Conservation (phyloP, 2,113 vertebrate species). For the Sinocyclocheilus anshuiensis region DNA sequence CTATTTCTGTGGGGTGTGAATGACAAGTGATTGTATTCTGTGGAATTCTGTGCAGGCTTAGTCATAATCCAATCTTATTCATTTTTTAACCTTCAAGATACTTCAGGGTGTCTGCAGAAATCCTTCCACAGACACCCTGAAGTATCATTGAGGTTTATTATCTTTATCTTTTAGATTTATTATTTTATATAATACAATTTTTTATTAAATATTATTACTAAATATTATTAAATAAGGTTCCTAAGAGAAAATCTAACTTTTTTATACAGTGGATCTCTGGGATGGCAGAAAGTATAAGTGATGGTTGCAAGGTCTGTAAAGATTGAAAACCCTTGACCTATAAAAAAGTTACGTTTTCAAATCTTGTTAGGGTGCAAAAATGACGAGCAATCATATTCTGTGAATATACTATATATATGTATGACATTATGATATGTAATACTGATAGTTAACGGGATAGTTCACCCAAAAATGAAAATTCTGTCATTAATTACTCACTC, state of each 20-base stretch:
- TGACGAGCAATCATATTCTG: no score
- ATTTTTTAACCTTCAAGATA: neutral
- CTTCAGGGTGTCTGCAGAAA: neutral
- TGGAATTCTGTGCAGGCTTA: neutral
- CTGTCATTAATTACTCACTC: no score
- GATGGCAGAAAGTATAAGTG: neutral
- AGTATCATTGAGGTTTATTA: no score
- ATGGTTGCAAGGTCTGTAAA: neutral
- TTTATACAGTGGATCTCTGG: neutral
- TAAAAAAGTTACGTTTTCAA: neutral
- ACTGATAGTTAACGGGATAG: no score
- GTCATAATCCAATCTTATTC: neutral
- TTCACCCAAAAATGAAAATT: no score
- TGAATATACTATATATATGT: no score
- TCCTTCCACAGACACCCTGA: no score
- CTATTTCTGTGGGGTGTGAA: neutral
- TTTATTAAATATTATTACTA: neutral
- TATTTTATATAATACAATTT: no score
- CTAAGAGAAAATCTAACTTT: neutral
- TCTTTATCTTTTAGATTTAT: no score
- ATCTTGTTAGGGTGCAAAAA: neutral
- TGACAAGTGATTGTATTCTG: neutral
- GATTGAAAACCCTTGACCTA: neutral
- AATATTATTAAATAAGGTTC: neutral
- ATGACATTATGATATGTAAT: no score